Evolutionary conservation across 2,797 vertebrate genomes (phyloP), one percentile per base, ranked within the genome.

Genomic region (Falco columbarius): DNA sequence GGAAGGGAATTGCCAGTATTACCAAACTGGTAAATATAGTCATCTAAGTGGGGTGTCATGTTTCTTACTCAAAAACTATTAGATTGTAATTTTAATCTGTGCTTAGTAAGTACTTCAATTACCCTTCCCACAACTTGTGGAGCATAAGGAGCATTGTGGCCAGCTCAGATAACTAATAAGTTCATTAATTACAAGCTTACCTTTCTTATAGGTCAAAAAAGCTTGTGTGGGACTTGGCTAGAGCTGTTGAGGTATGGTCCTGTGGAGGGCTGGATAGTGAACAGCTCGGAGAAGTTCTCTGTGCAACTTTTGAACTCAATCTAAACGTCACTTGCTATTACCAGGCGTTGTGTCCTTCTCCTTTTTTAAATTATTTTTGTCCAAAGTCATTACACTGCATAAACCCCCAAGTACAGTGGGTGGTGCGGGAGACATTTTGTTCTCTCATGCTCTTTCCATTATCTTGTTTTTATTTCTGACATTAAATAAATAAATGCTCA

Each of bases 1-100:
- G 96, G 51, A 81, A 97, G 91, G 88, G 95, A 97, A 97, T 96
- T 98, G 94, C 83, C 89, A 90, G 76, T 95, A 90, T 93, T 96
- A 89, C 90, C 5, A 32, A 96, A 95, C 96, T 97, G 95, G 93
- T 85, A 94, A 95, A 86, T 95, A 93, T 76, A 97, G 55, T 85
- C 65, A 54, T 68, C 74, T 90, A 88, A 80, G 93, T 71, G 71
- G 81, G 86, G 82, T 90, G 61, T 40, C 90, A 92, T 84, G 70
- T 91, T 95, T 95, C 86, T 94, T 79, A 82, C 83, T 92, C 5
- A 3, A 90, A 76, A 94, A 70, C 32, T 87, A 87, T 93, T 97
- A 82, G 88, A 59, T 89, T 86, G 90, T 93, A 93, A 92, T 94
- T 96, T 93, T 92, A 76, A 87, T 63, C 52, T 58, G 26, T 63